phyloP scores from a whole-genome alignment of 1,140 invertebrate species.

The Heliconius congener region DNA sequence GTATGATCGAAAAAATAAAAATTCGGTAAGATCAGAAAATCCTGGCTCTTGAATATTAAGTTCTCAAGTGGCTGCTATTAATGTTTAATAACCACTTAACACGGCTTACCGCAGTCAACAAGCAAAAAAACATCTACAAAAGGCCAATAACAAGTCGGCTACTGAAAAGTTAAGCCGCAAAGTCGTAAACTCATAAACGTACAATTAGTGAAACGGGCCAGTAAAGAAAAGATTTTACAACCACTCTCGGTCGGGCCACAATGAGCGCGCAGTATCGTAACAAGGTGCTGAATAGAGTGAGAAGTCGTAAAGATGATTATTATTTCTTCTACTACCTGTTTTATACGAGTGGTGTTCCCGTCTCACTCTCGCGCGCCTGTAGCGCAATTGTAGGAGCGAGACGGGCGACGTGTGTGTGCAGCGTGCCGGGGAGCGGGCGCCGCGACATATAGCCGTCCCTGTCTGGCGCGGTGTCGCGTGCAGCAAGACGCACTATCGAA shows the following conservation, averaged over 20 bases:
- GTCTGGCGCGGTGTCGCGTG: conserved; percentile 69
- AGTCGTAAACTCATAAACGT: conserved; percentile 80
- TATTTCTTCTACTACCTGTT: conserved; percentile 83
- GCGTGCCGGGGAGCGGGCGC: conserved; percentile 51
- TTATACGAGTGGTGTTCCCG: conserved; percentile 62
- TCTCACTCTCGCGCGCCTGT: conserved; percentile 54
- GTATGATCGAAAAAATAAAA: not conserved
- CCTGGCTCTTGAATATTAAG: not conserved
- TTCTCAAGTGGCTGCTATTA: conserved; percentile 27
- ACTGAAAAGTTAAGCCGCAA: conserved; percentile 76
- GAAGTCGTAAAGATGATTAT: conserved; percentile 83
- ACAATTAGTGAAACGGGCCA: conserved; percentile 80
- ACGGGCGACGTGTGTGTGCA: conserved; percentile 52
- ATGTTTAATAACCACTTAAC: conserved; percentile 33
- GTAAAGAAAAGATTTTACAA: conserved; percentile 82
- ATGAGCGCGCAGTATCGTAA: conserved; percentile 81
- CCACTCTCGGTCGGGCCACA: conserved; percentile 75
- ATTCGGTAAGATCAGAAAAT: conserved; percentile 4
- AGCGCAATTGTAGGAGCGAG: conserved; percentile 51
- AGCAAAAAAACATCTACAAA: conserved; percentile 62
- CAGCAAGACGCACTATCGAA: conserved; percentile 74
- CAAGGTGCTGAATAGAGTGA: conserved; percentile 83
- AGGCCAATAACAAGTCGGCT: conserved; percentile 64
- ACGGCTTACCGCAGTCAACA: conserved; percentile 32
- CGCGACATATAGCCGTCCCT: conserved; percentile 61